Percentiles rank a stretch among this genome's conserved stretches.
phyloP scores from a whole-genome alignment of 2,888 invertebrate genomes.

The Stenotaenia linearis region DNA sequence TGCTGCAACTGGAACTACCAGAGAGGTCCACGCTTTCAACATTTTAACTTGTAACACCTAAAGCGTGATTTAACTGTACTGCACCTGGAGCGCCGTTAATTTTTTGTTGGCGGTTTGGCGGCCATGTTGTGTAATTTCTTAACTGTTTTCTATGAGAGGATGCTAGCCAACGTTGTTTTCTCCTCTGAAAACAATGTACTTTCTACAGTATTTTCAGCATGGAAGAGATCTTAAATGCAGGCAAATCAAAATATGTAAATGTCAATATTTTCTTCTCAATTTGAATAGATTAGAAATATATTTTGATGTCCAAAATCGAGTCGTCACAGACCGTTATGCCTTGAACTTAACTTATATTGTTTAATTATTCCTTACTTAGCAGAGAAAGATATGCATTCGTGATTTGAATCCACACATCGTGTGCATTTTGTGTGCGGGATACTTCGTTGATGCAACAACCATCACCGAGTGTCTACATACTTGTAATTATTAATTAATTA shows the following conservation, averaged over 20 bases:
- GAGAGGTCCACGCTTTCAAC: no score
- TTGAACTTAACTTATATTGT: constrained; percentile 54
- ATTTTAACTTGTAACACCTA: no score
- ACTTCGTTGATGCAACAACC: constrained; percentile 96
- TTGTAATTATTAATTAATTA: constrained; percentile 62
- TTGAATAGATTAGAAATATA: not conserved
- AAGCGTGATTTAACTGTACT: no score
- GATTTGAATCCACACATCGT: constrained; percentile 90
- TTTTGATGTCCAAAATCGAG: not conserved
- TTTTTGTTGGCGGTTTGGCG: not conserved
- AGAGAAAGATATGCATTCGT: constrained; percentile 85
- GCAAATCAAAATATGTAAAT: constrained; percentile 31
- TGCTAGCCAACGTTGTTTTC: not conserved
- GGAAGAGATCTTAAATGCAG: constrained; percentile 33
- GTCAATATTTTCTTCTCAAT: not conserved
- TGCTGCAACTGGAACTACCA: no score
- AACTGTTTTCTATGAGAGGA: constrained; percentile 24
- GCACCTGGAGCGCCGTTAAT: not conserved
- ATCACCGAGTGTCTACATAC: constrained; percentile 98
- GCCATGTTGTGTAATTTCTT: not conserved
- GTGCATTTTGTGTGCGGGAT: constrained; percentile 93
- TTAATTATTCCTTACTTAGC: not conserved
- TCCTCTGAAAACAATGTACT: constrained; percentile 30
- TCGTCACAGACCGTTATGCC: not conserved
- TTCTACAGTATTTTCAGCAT: constrained; percentile 30